A percentile compares a stretch with the other conserved stretches of the same genome.
Evolutionary conservation across 2,113 vertebrate species (phyloP).

Genomic region (Dicentrarchus labrax): DNA sequence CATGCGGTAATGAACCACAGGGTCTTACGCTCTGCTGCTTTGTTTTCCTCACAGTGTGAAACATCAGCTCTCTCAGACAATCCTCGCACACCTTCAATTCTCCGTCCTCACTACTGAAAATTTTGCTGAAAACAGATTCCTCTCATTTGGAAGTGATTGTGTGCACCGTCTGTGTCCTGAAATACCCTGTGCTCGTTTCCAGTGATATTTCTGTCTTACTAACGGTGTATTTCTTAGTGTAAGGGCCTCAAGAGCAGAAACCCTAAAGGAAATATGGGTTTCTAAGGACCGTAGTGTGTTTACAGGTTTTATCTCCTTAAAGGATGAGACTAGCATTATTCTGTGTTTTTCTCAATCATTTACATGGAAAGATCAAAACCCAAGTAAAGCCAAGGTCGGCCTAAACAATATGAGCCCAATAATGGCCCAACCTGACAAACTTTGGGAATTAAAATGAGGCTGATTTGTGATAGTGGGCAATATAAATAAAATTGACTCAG

Average conservation of each 20-base stretch:
- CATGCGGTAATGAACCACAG: constrained; percentile 63
- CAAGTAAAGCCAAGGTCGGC: too few relatives aligned
- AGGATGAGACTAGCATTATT: background rate
- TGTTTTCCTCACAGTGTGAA: constrained; percentile 67
- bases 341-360: background rate
- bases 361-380: background rate
- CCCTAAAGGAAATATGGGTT: background rate
- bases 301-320: background rate
- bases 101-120: constrained; percentile 9
- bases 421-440: background rate
- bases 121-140: constrained; percentile 1
- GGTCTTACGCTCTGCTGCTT: constrained; percentile 61
- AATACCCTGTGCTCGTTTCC: constrained; percentile 19
- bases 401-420: background rate
- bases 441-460: background rate
- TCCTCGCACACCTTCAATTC: constrained; percentile 37
- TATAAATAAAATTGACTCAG: too few relatives aligned
- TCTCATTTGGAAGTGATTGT: constrained; percentile 5
- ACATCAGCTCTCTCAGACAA: constrained; percentile 34
- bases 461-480: background rate
- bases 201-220: background rate
- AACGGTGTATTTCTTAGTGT: constrained; percentile 2
- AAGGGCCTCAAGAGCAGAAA: background rate
- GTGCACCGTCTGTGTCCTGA: background rate
- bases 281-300: background rate